Conservation (phyloP, 2,113 vertebrate genomes). For the Panthera tigris region DNA sequence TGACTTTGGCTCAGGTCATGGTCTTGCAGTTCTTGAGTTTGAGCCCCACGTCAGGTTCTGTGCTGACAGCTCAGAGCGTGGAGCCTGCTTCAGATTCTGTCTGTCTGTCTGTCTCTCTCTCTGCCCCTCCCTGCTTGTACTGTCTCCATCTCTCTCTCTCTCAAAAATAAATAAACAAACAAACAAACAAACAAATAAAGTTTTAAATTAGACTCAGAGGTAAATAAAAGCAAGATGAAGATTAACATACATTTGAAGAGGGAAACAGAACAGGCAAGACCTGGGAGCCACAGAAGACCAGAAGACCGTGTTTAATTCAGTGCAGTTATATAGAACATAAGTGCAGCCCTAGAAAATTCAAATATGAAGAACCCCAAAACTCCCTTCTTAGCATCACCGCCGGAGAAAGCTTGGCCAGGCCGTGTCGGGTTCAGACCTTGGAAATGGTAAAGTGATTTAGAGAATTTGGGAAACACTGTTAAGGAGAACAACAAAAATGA, state of each 20-base stretch:
- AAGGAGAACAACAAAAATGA: neutral
- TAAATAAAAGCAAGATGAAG: constrained; percentile 38
- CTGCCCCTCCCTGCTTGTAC: too few species aligned
- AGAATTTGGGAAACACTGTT: neutral
- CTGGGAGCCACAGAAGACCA: neutral
- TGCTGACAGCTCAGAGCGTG: too few species aligned
- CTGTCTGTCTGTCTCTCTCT: too few species aligned
- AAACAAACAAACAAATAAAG: too few species aligned
- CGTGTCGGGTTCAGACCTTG: neutral
- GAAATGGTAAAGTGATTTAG: neutral
- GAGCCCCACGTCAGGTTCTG: too few species aligned
- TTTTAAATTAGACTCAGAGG: neutral
- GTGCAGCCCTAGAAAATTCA: neutral
- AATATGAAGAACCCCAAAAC: neutral
- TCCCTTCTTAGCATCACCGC: neutral
- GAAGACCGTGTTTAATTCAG: neutral
- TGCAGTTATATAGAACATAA: neutral
- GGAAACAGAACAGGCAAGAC: neutral
- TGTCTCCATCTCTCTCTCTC: too few species aligned
- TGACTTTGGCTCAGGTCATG: too few species aligned
- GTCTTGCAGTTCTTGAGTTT: too few species aligned
- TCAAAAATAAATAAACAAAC: too few species aligned
- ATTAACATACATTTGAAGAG: neutral
- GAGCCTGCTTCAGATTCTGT: too few species aligned
- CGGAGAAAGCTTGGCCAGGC: neutral